A percentile compares a stretch with the other conserved stretches of the same genome.
These are phyloP conservation scores for Drosophila novamexicana DNA, from an alignment of 1,140 invertebrate genomes.

Conservation along the genomic window DNA sequence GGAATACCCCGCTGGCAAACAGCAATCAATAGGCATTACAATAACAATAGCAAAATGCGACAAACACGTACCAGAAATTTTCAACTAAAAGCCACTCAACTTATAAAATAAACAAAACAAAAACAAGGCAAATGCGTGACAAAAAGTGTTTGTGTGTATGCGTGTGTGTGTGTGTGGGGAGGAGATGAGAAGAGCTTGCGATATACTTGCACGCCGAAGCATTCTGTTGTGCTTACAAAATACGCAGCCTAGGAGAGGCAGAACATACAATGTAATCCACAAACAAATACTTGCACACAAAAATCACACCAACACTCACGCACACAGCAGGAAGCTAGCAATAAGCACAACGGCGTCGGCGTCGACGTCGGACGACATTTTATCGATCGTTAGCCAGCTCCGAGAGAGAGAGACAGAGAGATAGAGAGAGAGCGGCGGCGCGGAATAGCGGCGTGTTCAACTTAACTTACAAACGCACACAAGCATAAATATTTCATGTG, in stretches of 20 bases:
- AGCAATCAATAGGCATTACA: slow-evolving; percentile 63
- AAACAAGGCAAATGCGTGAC: slow-evolving; percentile 47
- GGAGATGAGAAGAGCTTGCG: neutral
- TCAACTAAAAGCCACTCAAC: slow-evolving; percentile 62
- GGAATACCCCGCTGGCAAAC: slow-evolving; percentile 30
- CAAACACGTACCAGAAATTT: slow-evolving; percentile 49
- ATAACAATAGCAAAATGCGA: slow-evolving; percentile 29
- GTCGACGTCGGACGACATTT: slow-evolving; percentile 47
- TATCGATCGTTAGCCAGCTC: slow-evolving; percentile 66
- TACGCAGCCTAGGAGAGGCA: slow-evolving; percentile 29
- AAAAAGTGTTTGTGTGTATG: neutral
- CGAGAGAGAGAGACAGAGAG: slow-evolving; percentile 12
- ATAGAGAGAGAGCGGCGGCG: slow-evolving; percentile 1
- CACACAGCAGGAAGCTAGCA: slow-evolving; percentile 44
- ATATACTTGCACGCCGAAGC: slow-evolving; percentile 21
- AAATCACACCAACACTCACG: slow-evolving; percentile 6
- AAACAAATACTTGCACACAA: slow-evolving; percentile 23
- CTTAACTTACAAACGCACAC: slow-evolving; percentile 41
- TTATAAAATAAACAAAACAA: slow-evolving; percentile 76
- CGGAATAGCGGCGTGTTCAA: slow-evolving; percentile 7
- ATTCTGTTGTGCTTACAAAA: slow-evolving; percentile 47
- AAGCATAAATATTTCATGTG: slow-evolving; percentile 63
- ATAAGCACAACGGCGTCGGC: slow-evolving; percentile 30
- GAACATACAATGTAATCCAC: slow-evolving; percentile 72
- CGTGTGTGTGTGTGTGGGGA: neutral